These are phyloP conservation scores for Babyrousa celebensis DNA, from an alignment of 2,797 vertebrate species.

Conservation along the genomic window DNA sequence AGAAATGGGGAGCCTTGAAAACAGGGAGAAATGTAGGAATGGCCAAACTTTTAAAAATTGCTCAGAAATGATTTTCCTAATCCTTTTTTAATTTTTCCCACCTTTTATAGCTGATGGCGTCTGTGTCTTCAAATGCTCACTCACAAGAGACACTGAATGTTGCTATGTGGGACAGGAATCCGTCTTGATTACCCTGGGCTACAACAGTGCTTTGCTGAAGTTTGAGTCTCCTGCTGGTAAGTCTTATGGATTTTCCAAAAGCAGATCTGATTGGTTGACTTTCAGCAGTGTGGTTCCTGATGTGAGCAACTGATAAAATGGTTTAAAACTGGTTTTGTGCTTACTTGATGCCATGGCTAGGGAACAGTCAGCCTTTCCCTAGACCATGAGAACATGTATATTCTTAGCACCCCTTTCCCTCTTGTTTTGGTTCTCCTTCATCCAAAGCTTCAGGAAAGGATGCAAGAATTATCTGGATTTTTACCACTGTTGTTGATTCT, in stretches of 20 bases:
- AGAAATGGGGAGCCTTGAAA: background rate
- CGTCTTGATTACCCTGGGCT: slow-evolving; percentile 91
- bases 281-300: background rate
- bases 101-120: slow-evolving; percentile 89
- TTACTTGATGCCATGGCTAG: background rate
- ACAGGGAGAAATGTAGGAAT: background rate
- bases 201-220: slow-evolving; percentile 90
- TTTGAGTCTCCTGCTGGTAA: slow-evolving; percentile 91
- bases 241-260: slow-evolving; percentile 72
- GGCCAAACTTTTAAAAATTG: background rate
- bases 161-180: slow-evolving; percentile 93
- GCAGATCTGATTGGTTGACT: background rate
- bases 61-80: slow-evolving; percentile 48
- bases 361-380: background rate
- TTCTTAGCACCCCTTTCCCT: background rate
- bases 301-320: background rate
- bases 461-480: background rate
- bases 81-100: slow-evolving; percentile 54
- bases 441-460: background rate
- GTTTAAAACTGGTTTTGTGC: background rate
- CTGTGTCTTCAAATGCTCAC: slow-evolving; percentile 91
- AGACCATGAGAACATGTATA: background rate
- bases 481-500: background rate
- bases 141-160: slow-evolving; percentile 91
- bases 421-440: background rate